Conservation (phyloP, 2,888 invertebrate genomes). For the Leucophenga montana region DNA sequence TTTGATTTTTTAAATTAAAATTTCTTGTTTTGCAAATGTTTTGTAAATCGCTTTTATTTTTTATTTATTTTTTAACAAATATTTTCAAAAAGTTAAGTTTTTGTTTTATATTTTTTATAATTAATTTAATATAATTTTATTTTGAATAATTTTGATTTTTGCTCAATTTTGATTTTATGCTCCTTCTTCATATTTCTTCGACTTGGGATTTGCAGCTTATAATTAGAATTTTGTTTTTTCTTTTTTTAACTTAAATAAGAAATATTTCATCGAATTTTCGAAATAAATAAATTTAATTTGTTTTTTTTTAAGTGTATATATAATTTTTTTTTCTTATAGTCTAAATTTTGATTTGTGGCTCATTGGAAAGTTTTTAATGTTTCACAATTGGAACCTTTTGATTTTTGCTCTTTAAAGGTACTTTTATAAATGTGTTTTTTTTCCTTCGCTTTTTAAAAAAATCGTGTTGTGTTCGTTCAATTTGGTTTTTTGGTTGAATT, state of each 20-base stretch:
- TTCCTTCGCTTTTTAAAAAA: slow-evolving; percentile 46
- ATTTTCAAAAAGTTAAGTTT: slow-evolving; percentile 55
- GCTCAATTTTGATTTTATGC: slow-evolving; percentile 44
- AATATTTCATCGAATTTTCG: slow-evolving; percentile 41
- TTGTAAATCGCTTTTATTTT: slow-evolving; percentile 30
- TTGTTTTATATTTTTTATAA: slow-evolving; percentile 44
- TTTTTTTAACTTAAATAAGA: slow-evolving; percentile 45
- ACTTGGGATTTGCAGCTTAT: slow-evolving; percentile 39
- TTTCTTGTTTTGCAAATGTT: slow-evolving; percentile 52
- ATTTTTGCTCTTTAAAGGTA: slow-evolving; percentile 70
- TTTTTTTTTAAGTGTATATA: slow-evolving; percentile 31
- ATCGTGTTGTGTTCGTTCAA: slow-evolving; percentile 50
- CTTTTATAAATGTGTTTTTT: slow-evolving; percentile 37
- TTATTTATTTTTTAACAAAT: slow-evolving; percentile 44
- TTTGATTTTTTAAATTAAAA: slow-evolving; percentile 49
- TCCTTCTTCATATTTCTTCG: slow-evolving; percentile 23
- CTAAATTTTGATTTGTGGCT: slow-evolving; percentile 66
- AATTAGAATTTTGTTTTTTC: slow-evolving; percentile 15
- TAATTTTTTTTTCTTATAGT: slow-evolving; percentile 44
- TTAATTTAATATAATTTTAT: slow-evolving; percentile 51
- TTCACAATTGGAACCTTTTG: slow-evolving; percentile 64
- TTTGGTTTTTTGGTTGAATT: slow-evolving; percentile 44
- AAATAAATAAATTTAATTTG: slow-evolving; percentile 29
- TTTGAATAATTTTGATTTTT: slow-evolving; percentile 49
- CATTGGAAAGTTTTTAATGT: slow-evolving; percentile 47